A percentile compares a stretch with the other conserved stretches of the same genome.
Evolutionary conservation across 2,113 vertebrate species (phyloP).

Genomic region (Aphelocoma coerulescens): DNA sequence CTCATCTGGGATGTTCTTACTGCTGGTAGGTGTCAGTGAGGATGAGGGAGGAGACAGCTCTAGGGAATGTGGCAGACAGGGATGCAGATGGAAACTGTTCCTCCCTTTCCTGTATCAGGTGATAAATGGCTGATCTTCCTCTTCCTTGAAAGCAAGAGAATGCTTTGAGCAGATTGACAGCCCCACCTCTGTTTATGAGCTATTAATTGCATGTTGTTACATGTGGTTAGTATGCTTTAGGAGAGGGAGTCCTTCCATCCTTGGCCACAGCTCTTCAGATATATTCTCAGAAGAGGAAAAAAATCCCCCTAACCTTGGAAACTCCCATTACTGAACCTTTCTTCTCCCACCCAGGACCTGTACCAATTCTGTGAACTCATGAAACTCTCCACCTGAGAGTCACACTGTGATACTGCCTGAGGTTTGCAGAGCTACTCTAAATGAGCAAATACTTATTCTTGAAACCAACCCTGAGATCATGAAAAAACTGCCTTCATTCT

Average conservation of each 20-base stretch:
- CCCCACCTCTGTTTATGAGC: neutral
- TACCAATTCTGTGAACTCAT: neutral
- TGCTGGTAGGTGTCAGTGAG: neutral
- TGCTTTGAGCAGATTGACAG: neutral
- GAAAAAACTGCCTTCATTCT: neutral
- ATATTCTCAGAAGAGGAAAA: neutral
- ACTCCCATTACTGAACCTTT: neutral
- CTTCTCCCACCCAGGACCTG: neutral
- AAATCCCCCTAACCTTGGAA: slow-evolving; percentile 10
- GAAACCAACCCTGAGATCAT: neutral
- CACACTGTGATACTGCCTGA: neutral
- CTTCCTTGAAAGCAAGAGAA: neutral
- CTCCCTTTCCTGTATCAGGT: neutral
- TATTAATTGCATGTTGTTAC: neutral
- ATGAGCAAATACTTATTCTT: neutral
- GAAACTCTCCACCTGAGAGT: neutral
- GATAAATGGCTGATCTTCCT: neutral
- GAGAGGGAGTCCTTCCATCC: neutral
- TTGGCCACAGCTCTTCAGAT: neutral
- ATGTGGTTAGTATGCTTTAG: neutral
- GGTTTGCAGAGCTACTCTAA: neutral
- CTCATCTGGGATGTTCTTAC: neutral
- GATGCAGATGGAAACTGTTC: neutral
- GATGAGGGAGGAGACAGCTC: neutral
- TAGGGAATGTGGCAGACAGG: neutral